Evolutionary conservation across 2,113 vertebrate genomes (phyloP), one percentile per base, ranked within the genome.

Genomic region (Equus quagga): DNA sequence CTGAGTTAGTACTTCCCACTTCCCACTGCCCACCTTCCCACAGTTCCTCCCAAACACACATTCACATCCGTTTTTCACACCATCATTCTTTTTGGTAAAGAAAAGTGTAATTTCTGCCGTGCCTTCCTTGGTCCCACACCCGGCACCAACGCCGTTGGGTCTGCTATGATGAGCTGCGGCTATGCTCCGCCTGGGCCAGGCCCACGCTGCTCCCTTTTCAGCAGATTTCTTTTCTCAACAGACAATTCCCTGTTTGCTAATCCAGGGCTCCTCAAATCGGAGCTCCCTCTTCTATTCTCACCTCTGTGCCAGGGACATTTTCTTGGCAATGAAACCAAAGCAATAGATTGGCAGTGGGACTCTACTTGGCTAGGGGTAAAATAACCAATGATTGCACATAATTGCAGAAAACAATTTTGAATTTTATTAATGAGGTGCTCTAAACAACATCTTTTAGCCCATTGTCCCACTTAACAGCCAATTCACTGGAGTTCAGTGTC

Each of bases 391-490:
- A 98, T 98, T 98, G 90, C 91, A 97, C 92, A 78, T 98, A 98
- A 99, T 98, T 99, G 97, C 97, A 97, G 97, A 98, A 98, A 98
- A 98, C 98, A 98, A 85, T 98, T 98, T 98, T 98, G 98, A 97
- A 96, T 98, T 98, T 98, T 98, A 98, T 99, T 99, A 98, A 98
- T 97, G 97, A 99, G 98, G 97, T 98, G 89, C 97, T 98, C 94
- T 89, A 98, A 98, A 98, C 91, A 98, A 89, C 97, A 94, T 98
- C 93, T 98, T 98, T 95, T 97, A 97, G 92, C 84, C 97, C 93
- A 94, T 98, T 98, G 98, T 98, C 95, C 97, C 97, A 81, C 97
- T 98, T 98, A 98, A 96, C 91, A 91, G 98, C 97, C 76, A 97
- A 95, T 98, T 98, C 11, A 44, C 92, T 97, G 83, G 97, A 97